Conservation (phyloP, 1,140 invertebrate genomes). For the Cyrtorhinus lividipennis region DNA sequence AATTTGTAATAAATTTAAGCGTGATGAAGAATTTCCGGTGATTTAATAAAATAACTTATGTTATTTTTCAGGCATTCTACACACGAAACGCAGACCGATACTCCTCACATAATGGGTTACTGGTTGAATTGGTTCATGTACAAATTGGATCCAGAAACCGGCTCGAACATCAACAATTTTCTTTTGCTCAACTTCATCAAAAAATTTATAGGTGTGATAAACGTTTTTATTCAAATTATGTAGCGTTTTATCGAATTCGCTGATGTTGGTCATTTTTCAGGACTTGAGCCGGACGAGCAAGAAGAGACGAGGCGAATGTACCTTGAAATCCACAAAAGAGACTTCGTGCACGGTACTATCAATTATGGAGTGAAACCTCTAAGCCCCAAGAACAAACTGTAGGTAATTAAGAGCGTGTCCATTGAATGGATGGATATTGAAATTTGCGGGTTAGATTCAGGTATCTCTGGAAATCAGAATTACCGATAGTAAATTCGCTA, state of each 20-base stretch:
- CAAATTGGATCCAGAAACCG: slow-evolving; percentile 31
- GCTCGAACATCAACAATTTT: slow-evolving; percentile 32
- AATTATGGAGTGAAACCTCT: neutral
- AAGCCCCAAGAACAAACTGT: neutral
- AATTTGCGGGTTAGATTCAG: too few relatives aligned
- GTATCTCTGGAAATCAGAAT: too few relatives aligned
- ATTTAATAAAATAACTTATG: too few relatives aligned
- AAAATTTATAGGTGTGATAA: slow-evolving; percentile 25
- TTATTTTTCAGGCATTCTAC: slow-evolving; percentile 31
- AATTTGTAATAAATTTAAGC: too few relatives aligned
- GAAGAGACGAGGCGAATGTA: neutral
- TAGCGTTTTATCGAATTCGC: neutral
- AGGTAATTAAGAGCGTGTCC: too few relatives aligned
- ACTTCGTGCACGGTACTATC: neutral
- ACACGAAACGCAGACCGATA: slow-evolving; percentile 35
- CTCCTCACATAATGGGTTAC: slow-evolving; percentile 30
- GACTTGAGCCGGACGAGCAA: neutral
- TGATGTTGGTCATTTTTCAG: neutral
- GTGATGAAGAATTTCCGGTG: too few relatives aligned
- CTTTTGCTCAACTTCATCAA: slow-evolving; percentile 31
- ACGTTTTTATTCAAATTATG: neutral
- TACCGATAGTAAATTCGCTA: too few relatives aligned
- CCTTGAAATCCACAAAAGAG: neutral
- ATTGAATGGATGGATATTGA: too few relatives aligned
- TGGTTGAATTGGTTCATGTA: slow-evolving; percentile 36